These are phyloP conservation scores for Eupsilia transversa DNA, from an alignment of 2,888 invertebrate genomes.

Conservation along the genomic window DNA sequence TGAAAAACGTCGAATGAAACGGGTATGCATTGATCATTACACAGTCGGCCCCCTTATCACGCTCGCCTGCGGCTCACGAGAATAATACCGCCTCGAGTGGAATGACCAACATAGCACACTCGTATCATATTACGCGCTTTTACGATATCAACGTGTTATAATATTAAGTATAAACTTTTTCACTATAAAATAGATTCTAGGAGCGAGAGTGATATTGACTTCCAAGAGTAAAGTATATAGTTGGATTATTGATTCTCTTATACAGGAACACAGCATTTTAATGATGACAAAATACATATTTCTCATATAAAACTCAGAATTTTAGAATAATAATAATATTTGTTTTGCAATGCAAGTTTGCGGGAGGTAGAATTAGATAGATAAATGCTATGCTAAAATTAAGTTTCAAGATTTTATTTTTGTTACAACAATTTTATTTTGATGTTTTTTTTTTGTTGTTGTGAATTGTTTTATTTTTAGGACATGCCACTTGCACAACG, in stretches of 20 bases:
- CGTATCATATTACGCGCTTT: background rate
- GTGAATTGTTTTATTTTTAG: constrained; percentile 20
- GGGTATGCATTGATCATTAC: no score
- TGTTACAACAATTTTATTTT: constrained; percentile 36
- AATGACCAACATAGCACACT: no score
- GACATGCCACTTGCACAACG: constrained; percentile 27
- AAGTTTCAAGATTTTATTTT: constrained; percentile 49
- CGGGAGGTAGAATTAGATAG: background rate
- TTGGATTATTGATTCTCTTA: background rate
- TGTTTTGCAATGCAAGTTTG: constrained; percentile 10
- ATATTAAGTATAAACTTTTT: background rate
- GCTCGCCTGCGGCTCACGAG: no score
- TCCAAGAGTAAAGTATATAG: background rate
- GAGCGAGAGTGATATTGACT: background rate
- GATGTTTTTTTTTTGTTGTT: background rate
- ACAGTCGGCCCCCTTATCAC: no score
- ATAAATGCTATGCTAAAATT: constrained; percentile 24
- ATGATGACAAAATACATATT: background rate
- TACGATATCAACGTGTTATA: background rate
- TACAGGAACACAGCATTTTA: background rate
- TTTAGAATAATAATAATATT: background rate
- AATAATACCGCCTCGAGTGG: no score
- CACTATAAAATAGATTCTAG: background rate
- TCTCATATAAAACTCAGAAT: background rate
- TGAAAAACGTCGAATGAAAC: no score